Percentiles rank a stretch among this genome's conserved stretches.
Evolutionary conservation across 2,113 vertebrate genomes (phyloP).

Genomic region (Columbina picui): DNA sequence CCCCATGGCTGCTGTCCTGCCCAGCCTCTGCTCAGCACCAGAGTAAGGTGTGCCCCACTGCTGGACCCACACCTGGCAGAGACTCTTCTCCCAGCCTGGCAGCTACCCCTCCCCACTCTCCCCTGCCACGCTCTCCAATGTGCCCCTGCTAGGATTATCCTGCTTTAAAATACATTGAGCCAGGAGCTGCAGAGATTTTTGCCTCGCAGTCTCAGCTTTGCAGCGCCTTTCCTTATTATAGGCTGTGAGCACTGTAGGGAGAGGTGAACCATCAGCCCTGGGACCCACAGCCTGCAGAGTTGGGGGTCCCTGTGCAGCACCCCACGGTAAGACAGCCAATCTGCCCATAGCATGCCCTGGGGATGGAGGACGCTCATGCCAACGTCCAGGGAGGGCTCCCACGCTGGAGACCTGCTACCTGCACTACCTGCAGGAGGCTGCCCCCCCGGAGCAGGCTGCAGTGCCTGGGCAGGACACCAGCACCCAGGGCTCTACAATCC

Average conservation of each 20-base stretch:
- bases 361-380: accelerated
- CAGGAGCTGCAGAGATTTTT: not conserved
- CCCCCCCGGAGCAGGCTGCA: not conserved
- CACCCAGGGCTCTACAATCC: not conserved
- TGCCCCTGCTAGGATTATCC: not conserved
- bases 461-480: not conserved
- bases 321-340: not conserved
- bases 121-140: not conserved
- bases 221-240: not conserved
- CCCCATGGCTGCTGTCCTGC: not conserved
- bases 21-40: not conserved
- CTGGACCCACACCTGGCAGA: accelerated
- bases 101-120: not conserved
- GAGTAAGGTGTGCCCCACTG: not conserved
- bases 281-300: not conserved
- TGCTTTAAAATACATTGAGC: not conserved
- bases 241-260: not conserved
- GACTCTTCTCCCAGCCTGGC: not conserved
- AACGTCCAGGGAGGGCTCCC: not conserved
- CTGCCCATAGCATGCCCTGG: accelerated
- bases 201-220: not conserved
- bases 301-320: not conserved
- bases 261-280: not conserved
- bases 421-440: not conserved
- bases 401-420: not conserved